Evolutionary conservation across 2,888 invertebrate genomes (phyloP), one percentile per base, ranked within the genome.

Genomic region (Campoplex capitator): DNA sequence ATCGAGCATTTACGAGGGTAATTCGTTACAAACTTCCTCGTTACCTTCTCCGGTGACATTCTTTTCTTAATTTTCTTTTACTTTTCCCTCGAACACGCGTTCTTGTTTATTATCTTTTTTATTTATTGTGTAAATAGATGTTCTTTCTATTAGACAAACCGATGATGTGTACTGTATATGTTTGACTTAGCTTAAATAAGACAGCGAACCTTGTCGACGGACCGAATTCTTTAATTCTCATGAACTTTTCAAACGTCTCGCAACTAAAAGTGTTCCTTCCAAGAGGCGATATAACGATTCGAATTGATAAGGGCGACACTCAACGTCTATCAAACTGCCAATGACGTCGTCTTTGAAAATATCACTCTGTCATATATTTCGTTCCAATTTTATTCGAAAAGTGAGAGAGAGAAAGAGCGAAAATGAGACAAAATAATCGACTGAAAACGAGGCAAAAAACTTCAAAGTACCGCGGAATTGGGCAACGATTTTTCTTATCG

Each of bases 61-160:
- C 56, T 35, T 38, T 42, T 23, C n/a, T 58, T 45, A 28, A 42
- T 45, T 18, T 71, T 35, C 18, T 68, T 77, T 70, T 54, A 32
- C 32, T 62, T 7, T 32, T 32, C 74, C 8, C 38, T n/a, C 9
- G 2, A 74, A 67, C 58, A 73, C 58, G 16, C 45, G 54, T 48
- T 82, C 67, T 23, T 76, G 54, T 56, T 42, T 67, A 62, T 51
- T 13, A 35, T 62, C 35, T 70, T 76, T 83, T 76, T 86, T 74
- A 87, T 87, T 87, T 87, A 87, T 87, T 87, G 87, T 84, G 84
- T 87, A 87, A 81, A 87, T 87, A 84, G 78, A 75, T 82, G 87
- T 84, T 81, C 68, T 45, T 84, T 87, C 54, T 82, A n/a, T 54
- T 74, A 75, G 84, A 84, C 67, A 68, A 67, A 78, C 68, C 48